Conservation (phyloP, 2,797 vertebrate species). For the Poecile montanus region DNA sequence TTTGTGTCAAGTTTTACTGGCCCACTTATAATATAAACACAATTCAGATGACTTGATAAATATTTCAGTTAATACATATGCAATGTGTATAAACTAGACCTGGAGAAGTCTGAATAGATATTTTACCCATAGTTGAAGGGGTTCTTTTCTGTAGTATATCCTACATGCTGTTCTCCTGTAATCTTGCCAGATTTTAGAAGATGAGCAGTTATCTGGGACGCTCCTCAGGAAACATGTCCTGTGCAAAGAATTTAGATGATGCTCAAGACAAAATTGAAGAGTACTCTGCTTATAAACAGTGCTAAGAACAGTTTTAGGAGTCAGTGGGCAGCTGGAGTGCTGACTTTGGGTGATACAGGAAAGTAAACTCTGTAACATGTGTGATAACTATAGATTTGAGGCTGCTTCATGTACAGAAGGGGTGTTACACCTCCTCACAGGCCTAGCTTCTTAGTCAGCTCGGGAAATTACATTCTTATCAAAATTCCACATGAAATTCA, state of each 20-base stretch:
- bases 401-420: neutral
- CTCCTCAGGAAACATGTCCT: neutral
- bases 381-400: neutral
- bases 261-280: neutral
- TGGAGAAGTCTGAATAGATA: neutral
- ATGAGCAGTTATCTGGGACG: neutral
- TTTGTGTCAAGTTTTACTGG: neutral
- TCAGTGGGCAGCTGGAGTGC: neutral
- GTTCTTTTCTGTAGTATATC: neutral
- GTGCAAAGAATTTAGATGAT: neutral
- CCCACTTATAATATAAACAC: neutral
- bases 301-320: neutral
- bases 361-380: neutral
- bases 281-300: neutral
- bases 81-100: neutral
- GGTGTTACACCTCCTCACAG: conserved; percentile 1
- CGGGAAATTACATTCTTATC: conserved; percentile 56
- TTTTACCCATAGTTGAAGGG: neutral
- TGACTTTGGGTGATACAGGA: neutral
- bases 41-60: neutral
- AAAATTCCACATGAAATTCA: conserved; percentile 42
- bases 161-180: neutral
- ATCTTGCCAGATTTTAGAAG: conserved; percentile 1
- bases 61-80: neutral
- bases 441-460: neutral